Percentiles rank a stretch among this genome's conserved stretches.
These are phyloP conservation scores for Electrophaes corylata DNA, from an alignment of 2,888 invertebrate genomes.

Conservation along the genomic window DNA sequence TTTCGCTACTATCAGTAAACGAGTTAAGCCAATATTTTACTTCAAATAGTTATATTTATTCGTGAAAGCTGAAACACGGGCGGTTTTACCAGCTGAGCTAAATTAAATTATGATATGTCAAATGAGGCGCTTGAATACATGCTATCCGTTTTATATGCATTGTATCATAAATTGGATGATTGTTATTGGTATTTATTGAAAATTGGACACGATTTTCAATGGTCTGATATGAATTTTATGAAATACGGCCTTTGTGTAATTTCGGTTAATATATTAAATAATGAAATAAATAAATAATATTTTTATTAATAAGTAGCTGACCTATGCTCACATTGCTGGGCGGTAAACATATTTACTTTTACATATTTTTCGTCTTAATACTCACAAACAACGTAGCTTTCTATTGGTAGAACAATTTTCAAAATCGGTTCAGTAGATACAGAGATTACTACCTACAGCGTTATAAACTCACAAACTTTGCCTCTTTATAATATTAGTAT, in stretches of 20 bases:
- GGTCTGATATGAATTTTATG: neutral
- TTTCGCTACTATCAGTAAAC: no score
- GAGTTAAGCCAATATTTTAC: neutral
- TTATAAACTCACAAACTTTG: no score
- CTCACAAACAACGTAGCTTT: no score
- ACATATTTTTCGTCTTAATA: no score
- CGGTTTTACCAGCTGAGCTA: constrained; percentile 4
- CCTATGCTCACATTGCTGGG: no score
- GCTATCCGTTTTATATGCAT: constrained; percentile 1
- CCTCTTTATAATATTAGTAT: no score
- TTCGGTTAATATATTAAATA: no score
- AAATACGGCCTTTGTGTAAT: neutral
- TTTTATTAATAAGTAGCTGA: no score
- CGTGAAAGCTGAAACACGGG: neutral
- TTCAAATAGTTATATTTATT: neutral
- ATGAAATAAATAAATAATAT: constrained; percentile 1
- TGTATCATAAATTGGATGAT: neutral
- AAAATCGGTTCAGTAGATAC: no score
- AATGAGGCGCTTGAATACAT: constrained; percentile 11
- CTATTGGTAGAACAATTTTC: no score
- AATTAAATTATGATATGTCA: constrained; percentile 9
- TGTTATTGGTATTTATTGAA: neutral
- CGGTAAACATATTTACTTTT: no score
- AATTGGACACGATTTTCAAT: neutral
- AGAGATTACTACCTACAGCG: no score